Conservation (phyloP, 2,797 vertebrate genomes). For the Anolis apletophallus region DNA sequence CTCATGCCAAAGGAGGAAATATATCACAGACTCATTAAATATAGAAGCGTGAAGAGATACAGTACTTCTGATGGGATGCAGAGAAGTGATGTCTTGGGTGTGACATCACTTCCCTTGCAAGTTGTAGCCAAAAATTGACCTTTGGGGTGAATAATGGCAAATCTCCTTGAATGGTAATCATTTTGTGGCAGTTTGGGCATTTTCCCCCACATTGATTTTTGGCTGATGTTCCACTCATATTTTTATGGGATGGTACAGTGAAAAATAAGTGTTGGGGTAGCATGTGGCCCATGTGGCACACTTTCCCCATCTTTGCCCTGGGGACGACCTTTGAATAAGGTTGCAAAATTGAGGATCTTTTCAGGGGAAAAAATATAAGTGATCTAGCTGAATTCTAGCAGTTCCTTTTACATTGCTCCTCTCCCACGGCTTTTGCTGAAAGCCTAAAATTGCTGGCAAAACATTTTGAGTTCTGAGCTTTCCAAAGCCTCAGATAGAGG, state of each 20-base stretch:
- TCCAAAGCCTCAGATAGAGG: background rate
- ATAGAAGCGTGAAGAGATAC: background rate
- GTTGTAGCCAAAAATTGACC: too few relatives aligned
- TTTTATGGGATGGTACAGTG: too few relatives aligned
- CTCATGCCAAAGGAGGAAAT: background rate
- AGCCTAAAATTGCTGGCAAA: slow-evolving; percentile 15
- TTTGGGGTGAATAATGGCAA: too few relatives aligned
- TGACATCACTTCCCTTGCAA: too few relatives aligned
- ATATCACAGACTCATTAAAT: background rate
- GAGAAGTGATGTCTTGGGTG: too few relatives aligned
- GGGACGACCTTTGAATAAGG: background rate
- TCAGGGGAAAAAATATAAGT: background rate
- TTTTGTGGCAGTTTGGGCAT: too few relatives aligned
- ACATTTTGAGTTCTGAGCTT: background rate
- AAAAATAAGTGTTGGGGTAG: too few relatives aligned
- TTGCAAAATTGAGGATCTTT: background rate
- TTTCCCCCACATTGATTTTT: too few relatives aligned
- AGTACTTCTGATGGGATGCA: too few relatives aligned
- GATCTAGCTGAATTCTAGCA: background rate
- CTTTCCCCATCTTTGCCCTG: background rate
- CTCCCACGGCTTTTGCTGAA: background rate
- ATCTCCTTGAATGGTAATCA: too few relatives aligned
- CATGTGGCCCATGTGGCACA: too few relatives aligned
- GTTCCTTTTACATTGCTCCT: background rate
- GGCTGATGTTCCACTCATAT: too few relatives aligned